Base-by-base conservation (phyloP, 2,888 invertebrate species). In the Marronus borbonicus region DNA sequence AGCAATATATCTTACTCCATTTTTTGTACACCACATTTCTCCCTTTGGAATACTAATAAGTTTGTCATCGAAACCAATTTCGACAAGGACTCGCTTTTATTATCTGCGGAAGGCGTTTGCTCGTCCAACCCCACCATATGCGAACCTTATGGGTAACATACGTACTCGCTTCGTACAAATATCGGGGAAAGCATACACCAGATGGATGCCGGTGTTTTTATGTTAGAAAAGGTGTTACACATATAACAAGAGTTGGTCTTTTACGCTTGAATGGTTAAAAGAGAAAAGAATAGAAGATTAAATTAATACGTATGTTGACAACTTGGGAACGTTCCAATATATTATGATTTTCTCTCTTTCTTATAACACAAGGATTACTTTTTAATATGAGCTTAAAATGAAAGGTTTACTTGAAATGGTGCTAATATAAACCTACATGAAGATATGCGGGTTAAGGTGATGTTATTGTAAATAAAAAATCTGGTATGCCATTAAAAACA, bases 51-150 rank as follows among this genome's bases (percentile, higher is more conserved):
- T 49, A 68, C 36, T 55, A 58, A 70, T 70, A 70, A 58, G 58
- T 55, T 58, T 70, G 58, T 70, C 70, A 36, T 55, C 70, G 55
- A 36, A 58, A 70, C 55, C 70, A 70, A 55, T 58, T 58, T 70
- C 70, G 70, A 69, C n/a, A 52, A 24, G 69, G 39, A 36, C 17
- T 20, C 17, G 58, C 55, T 55, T 55, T 39, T 20, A 52, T 70
- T 58, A 70, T 70, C 36, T 36, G 12, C 24, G n/a, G 70, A 20
- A 58, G 58, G 36, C n/a, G 8, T 10, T 17, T 36, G 36, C 17
- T 10, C 7, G 0, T 55, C 14, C 12, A 28, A 7, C 24, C 24
- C 8, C 70, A 10, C 36, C 70, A 70, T 70, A 58, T 70, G 70
- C 39, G 70, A 58, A 70, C 58, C 70, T 70, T 70, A 70, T 70